Base-by-base conservation (phyloP, 2,888 invertebrate genomes). In the Caenorhabditis sinica region DNA sequence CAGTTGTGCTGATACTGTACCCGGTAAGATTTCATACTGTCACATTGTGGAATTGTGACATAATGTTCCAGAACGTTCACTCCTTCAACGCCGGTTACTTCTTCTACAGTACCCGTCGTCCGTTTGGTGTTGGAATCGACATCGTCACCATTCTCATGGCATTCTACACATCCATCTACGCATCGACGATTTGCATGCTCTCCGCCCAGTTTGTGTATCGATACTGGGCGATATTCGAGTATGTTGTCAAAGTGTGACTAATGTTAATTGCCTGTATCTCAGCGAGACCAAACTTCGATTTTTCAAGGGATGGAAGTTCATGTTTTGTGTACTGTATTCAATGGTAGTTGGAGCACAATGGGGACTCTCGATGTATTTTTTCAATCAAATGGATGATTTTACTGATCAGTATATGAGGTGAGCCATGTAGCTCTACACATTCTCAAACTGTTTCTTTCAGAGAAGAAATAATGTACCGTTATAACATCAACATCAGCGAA, bases 261-360 rank as follows among this genome's bases (percentile, higher is more conserved):
- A n/a, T n/a, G n/a, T n/a, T n/a, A n/a, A n/a, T n/a, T n/a, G n/a
- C n/a, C n/a, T n/a, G n/a, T n/a, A n/a, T n/a, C n/a, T n/a, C 68
- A 75, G 66, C 36, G 56, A 43, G 33, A 23, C 45, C 0, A 74
- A 56, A 20, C 56, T 75, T 6, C 40, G 30, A 9, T 75, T 40
- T 20, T 75, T 75, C 75, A 56, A 75, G 45, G 56, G 66, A 0
- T 66, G 66, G 56, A 11, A 36, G n/a, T 58, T 74, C n/a, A 6
- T 53, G 1, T 13, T 74, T 13, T 65, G 63, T 8, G 53, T 74
- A 13, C 4, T 17, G 0, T 74, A 74, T 25, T 60, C 28, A 0
- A 5, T 28, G 9, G 11, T 40, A n/a, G 28, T 74, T 28, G 74
- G 74, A n/a, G 36, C 63, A n/a, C 53, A 65, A 28, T 74, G 65